Evolutionary conservation across 2,888 invertebrate genomes (phyloP), one percentile per base, ranked within the genome.

Genomic region (Eutolmus rufibarbis): DNA sequence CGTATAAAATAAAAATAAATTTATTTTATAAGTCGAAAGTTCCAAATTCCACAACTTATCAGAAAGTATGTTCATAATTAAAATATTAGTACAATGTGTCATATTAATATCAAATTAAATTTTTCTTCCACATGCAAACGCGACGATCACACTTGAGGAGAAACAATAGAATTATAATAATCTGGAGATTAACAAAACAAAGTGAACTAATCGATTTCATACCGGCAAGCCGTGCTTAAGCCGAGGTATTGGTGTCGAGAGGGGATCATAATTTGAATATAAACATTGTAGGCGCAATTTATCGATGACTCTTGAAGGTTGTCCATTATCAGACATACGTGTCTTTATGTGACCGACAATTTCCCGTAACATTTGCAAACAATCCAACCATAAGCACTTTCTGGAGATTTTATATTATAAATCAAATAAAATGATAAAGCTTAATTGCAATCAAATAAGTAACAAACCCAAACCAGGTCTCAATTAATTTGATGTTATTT

Each of bases 231-330:
- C 28, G 66, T 28, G 23, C 14, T 66, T 23, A 28, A 66, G 19
- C 56, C 28, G 28, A 66, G 5, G 66, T 66, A 28, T 66, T 28
- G 28, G 28, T 14, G 66, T 66, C 51, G 51, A 51, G 51, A 51
- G 51, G n/a, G n/a, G 51, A n/a, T 66, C 66, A 23, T 28, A 66
- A 66, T 66, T 66, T 66, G 66, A 66, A 66, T 66, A 51, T 66
- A n/a, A 66, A 23, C 66, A 66, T 12, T 28, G 66, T 23, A 66
- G n/a, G 28, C 66, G 66, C 51, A 31, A 79, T 79, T 51, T 28
- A 79, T 79, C 51, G 79, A 79, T 79, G 79, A 79, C 79, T 79
- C 23, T 79, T 79, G 51, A 79, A 46, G 51, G 51, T 79, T 79
- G 51, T 46, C 79, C 51, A 79, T 79, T 79, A 79, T 79, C 79